Conservation (phyloP, 2,888 invertebrate species). For the Unio delphinus region DNA sequence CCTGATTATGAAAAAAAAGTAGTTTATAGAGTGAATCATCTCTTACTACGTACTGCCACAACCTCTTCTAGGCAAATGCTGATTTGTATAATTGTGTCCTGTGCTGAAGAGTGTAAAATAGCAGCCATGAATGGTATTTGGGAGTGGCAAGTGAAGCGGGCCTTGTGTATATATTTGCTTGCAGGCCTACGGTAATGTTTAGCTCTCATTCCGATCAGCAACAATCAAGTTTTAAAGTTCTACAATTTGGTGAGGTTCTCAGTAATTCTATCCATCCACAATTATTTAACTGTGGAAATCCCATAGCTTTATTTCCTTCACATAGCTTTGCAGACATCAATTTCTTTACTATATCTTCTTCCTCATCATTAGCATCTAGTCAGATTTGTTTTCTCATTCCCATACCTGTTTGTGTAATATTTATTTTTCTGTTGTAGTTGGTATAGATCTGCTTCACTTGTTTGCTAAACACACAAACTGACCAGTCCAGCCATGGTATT, state of each 20-base stretch:
- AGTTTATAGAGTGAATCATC: too few relatives aligned
- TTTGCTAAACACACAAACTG: slow-evolving; percentile 5
- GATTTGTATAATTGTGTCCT: too few relatives aligned
- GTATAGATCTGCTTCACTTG: not conserved
- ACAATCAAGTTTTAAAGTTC: not conserved
- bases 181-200: not conserved
- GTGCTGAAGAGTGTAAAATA: too few relatives aligned
- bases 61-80: too few relatives aligned
- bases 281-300: slow-evolving; percentile 1
- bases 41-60: too few relatives aligned
- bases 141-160: not conserved
- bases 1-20: too few relatives aligned
- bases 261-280: not conserved
- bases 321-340: not conserved
- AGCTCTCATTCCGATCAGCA: not conserved
- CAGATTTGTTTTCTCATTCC: not conserved
- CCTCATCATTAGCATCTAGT: not conserved
- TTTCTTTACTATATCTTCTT: slow-evolving; percentile 3
- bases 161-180: slow-evolving; percentile 1
- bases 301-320: not conserved
- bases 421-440: slow-evolving; percentile 5
- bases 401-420: not conserved
- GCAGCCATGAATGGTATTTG: too few relatives aligned
- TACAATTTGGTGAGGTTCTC: slow-evolving; percentile 3
- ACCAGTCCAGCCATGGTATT: not conserved